Evolutionary conservation across 2,113 vertebrate species (phyloP).

Genomic region (Phycodurus eques): DNA sequence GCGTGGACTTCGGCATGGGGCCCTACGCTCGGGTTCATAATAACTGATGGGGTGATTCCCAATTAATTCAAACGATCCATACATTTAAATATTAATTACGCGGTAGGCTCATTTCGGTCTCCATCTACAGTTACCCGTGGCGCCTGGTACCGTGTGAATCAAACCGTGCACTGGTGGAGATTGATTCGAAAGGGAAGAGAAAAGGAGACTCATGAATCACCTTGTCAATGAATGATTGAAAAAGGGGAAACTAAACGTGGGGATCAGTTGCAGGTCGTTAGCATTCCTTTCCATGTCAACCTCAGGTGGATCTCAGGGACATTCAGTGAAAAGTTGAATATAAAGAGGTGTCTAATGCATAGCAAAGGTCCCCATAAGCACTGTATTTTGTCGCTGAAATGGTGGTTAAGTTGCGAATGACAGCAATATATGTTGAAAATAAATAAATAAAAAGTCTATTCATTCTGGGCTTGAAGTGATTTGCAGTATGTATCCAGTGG

Average conservation of each 20-base stretch:
- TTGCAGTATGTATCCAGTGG: conserved; percentile 34
- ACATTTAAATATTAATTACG: conserved; percentile 76
- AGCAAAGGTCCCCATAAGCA: neutral
- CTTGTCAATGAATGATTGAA: conserved; percentile 4
- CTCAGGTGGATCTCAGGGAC: neutral
- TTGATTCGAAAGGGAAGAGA: conserved; percentile 37
- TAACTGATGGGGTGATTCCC: conserved; percentile 54
- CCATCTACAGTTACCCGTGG: conserved; percentile 34
- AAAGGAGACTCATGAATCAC: conserved; percentile 30
- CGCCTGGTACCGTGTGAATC: conserved; percentile 10
- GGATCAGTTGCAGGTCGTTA: conserved; percentile 3
- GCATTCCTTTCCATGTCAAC: neutral
- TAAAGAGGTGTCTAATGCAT: neutral
- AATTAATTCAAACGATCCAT: conserved; percentile 74
- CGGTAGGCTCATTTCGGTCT: conserved; percentile 31
- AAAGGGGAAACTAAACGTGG: neutral
- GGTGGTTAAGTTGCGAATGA: neutral
- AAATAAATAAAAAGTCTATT: conserved; percentile 19
- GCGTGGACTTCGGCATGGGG: conserved; percentile 57
- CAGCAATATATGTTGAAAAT: neutral
- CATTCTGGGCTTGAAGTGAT: conserved; percentile 34
- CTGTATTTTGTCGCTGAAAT: neutral
- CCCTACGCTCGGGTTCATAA: conserved; percentile 64
- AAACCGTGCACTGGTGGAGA: conserved; percentile 21
- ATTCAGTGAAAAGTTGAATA: neutral